These are phyloP conservation scores for Amphipyra berbera DNA, from an alignment of 2,888 invertebrate species.

Conservation along the genomic window DNA sequence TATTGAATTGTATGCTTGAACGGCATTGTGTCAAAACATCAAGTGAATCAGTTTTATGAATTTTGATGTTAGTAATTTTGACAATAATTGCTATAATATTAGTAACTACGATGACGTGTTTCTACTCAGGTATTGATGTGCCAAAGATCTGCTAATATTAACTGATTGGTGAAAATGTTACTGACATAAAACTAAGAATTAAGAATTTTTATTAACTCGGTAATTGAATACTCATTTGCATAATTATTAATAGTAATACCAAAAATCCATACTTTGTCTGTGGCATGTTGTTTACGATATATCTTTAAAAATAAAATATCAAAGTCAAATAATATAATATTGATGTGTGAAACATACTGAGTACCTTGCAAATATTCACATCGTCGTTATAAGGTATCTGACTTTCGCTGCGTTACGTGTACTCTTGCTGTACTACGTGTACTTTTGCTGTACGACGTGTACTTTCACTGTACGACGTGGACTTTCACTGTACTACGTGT, in stretches of 20 bases:
- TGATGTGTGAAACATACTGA: constrained; percentile 7
- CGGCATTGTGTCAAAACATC: constrained; percentile 39
- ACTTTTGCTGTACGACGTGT: constrained; percentile 30
- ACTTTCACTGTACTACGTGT: constrained; percentile 27
- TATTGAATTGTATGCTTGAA: constrained; percentile 41
- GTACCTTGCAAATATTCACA: constrained; percentile 38
- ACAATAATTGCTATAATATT: constrained; percentile 66
- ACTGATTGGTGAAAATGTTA: constrained; percentile 23
- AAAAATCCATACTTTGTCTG: constrained; percentile 33
- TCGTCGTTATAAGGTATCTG: constrained; percentile 18
- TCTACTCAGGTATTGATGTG: constrained; percentile 56
- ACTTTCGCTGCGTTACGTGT: constrained; percentile 26
- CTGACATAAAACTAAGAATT: constrained; percentile 29
- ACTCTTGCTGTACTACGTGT: constrained; percentile 25
- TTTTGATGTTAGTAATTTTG: constrained; percentile 59
- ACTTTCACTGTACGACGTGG: constrained; percentile 26
- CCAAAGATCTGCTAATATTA: constrained; percentile 61
- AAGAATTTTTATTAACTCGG: constrained; percentile 38
- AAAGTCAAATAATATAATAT: constrained; percentile 16
- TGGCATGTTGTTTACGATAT: constrained; percentile 45
- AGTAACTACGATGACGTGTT: constrained; percentile 42
- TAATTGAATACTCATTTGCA: constrained; percentile 52
- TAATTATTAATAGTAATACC: constrained; percentile 23
- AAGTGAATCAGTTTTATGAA: constrained; percentile 49
- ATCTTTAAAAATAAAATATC: constrained; percentile 30